Conservation (phyloP, 2,797 vertebrate species). For the Streptopelia turtur region DNA sequence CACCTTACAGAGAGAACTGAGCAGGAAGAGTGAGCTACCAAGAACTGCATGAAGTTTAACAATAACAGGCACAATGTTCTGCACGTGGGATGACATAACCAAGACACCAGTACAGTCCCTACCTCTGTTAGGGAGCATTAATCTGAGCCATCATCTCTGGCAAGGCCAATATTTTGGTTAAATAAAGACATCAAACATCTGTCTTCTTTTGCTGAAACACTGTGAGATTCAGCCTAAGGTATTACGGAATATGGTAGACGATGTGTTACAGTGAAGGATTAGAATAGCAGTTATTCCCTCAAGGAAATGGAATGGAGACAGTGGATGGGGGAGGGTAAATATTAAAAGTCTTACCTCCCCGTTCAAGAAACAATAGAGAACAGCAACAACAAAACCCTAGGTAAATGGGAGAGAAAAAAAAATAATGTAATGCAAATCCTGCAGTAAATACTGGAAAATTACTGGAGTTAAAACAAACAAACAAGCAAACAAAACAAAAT, state of each 20-base stretch:
- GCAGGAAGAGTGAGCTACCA: not conserved
- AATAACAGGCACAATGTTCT: not conserved
- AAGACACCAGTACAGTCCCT: not conserved
- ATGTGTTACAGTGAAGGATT: not conserved
- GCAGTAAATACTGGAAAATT: not conserved
- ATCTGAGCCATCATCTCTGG: not conserved
- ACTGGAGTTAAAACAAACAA: not conserved
- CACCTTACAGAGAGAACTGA: not conserved
- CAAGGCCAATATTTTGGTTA: not conserved
- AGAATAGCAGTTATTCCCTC: not conserved
- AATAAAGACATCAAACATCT: not conserved
- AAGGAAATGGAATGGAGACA: not conserved
- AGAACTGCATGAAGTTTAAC: not conserved
- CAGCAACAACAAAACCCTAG: slow-evolving; percentile 96
- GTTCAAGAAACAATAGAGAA: slow-evolving; percentile 98
- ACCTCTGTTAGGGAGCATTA: not conserved
- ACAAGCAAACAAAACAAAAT: not conserved
- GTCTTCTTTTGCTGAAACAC: not conserved
- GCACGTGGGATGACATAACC: not conserved
- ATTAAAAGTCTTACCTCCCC: slow-evolving; percentile 90
- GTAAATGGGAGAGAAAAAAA: not conserved
- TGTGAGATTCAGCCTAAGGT: not conserved
- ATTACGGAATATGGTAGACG: not conserved
- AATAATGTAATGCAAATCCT: not conserved
- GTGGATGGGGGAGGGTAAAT: not conserved